phyloP scores from a whole-genome alignment of 2,888 invertebrate species.

The Drosophila recens region DNA sequence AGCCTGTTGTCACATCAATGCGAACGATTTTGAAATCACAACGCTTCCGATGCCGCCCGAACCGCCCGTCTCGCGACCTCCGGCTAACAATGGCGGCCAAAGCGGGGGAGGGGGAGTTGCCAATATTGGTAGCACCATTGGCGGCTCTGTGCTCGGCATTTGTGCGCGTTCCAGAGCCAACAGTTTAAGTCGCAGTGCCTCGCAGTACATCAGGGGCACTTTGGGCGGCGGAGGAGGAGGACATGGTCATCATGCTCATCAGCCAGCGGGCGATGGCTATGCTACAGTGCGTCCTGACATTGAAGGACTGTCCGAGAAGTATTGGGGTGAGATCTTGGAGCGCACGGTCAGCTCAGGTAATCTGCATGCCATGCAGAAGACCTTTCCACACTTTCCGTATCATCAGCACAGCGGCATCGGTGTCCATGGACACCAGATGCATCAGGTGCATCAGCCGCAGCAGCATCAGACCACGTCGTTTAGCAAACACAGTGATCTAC shows the following conservation, averaged over 20 bases:
- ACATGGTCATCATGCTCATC: slow-evolving; percentile 61
- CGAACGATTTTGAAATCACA: slow-evolving; percentile 85
- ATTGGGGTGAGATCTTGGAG: slow-evolving; percentile 92
- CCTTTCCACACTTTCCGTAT: slow-evolving; percentile 78
- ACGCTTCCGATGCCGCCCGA: slow-evolving; percentile 85
- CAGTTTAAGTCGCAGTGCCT: slow-evolving; percentile 80
- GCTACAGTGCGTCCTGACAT: slow-evolving; percentile 86
- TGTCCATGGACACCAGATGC: slow-evolving; percentile 41
- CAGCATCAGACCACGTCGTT: slow-evolving; percentile 83
- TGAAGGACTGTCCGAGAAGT: slow-evolving; percentile 89
- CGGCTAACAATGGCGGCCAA: slow-evolving; percentile 58
- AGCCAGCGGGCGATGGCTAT: slow-evolving; percentile 53
- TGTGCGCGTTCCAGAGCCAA: slow-evolving; percentile 81
- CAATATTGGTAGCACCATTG: slow-evolving; percentile 67
- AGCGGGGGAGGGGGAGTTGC: slow-evolving; percentile 31
- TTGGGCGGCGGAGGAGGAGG: slow-evolving; percentile 50
- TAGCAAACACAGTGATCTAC: slow-evolving; percentile 84
- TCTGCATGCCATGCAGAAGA: slow-evolving; percentile 89
- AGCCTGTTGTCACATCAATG: slow-evolving; percentile 82
- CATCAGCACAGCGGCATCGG: slow-evolving; percentile 60
- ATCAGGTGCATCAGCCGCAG: slow-evolving; percentile 58
- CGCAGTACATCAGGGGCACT: slow-evolving; percentile 77
- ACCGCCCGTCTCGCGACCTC: slow-evolving; percentile 84
- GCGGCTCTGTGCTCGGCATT: slow-evolving; percentile 81
- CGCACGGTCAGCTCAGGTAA: slow-evolving; percentile 91